phyloP scores from a whole-genome alignment of 2,113 vertebrate species.

The Albula goreensis region DNA sequence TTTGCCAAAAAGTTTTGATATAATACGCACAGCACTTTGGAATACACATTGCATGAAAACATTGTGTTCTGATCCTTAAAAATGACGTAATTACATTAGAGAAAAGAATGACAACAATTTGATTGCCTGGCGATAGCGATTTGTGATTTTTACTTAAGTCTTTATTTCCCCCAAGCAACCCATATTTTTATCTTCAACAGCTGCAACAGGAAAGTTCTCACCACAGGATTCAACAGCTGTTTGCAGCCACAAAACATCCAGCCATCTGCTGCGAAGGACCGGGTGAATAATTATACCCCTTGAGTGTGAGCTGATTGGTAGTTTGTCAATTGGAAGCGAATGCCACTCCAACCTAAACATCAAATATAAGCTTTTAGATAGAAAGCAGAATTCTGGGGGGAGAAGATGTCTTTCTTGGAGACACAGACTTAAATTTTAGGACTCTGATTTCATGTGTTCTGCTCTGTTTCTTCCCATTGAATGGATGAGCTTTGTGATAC shows the following conservation, averaged over 20 bases:
- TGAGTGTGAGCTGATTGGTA: conserved; percentile 47
- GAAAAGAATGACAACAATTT: conserved; percentile 3
- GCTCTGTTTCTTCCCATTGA: neutral
- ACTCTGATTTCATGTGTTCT: neutral
- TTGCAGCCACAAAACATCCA: conserved; percentile 38
- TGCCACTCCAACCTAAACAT: conserved; percentile 23
- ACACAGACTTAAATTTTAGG: conserved; percentile 45
- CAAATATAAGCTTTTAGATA: conserved; percentile 22
- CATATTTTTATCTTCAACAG: conserved; percentile 26
- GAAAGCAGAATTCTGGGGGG: conserved; percentile 9
- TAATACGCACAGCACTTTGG: neutral
- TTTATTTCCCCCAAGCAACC: conserved; percentile 15
- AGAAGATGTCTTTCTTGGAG: conserved; percentile 35
- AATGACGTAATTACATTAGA: neutral
- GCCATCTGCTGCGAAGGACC: conserved; percentile 53
- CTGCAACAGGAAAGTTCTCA: conserved; percentile 35
- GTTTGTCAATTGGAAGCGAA: conserved; percentile 40
- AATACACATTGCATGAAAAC: neutral
- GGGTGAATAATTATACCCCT: conserved; percentile 48
- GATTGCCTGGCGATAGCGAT: neutral
- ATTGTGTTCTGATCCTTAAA: neutral
- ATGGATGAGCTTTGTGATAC: neutral
- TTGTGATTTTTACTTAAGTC: neutral
- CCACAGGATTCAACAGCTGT: conserved; percentile 46
- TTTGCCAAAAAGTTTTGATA: neutral